Base-by-base conservation (phyloP, 2,888 invertebrate genomes). In the Matsumyia berberina region DNA sequence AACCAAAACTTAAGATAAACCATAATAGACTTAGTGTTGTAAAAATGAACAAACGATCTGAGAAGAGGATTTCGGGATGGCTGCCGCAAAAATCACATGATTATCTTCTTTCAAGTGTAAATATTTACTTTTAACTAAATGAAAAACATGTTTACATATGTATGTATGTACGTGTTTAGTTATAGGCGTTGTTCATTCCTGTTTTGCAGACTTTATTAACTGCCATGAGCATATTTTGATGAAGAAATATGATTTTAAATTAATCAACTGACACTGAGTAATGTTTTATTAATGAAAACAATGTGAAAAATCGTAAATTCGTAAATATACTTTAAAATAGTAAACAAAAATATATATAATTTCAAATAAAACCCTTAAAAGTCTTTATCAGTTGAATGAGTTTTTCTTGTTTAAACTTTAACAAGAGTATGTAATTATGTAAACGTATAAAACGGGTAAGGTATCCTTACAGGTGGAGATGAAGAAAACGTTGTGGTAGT, bases 201-300 rank as follows among this genome's bases (percentile, higher is more conserved):
- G 78, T 82, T 72, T 83, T 83, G 82, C 82, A 83, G 72, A 83
- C 82, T 73, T 82, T 53, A 72, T 72, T 78, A 83, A 78, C 82
- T 83, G 82, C 82, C 82, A 83, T 78, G 35, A 58, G 44, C 66
- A 77, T 77, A 76, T 53, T 67, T 60, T 66, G 67, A 57, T 35
- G 15, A 74, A 62, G 24, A 44, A 58, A 42, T 53, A 35, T 64
- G 9, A 72, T 76, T 73, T 66, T 69, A 17, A 64, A 77, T 49
- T 58, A 72, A 73, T n/a, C 9, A 55, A 73, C 64, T 35, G 64
- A 66, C 17, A 49, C 19, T 60, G 17, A 66, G 17, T 67, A 67
- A 39, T 67, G 60, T 82, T 78, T 78, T 66, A 73, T 55, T 78
- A 64, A 53, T 35, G 57, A 64, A 69, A 64, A 64, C 44, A 70